phyloP scores from a whole-genome alignment of 2,888 invertebrate genomes.

The Autographa pulchrina region DNA sequence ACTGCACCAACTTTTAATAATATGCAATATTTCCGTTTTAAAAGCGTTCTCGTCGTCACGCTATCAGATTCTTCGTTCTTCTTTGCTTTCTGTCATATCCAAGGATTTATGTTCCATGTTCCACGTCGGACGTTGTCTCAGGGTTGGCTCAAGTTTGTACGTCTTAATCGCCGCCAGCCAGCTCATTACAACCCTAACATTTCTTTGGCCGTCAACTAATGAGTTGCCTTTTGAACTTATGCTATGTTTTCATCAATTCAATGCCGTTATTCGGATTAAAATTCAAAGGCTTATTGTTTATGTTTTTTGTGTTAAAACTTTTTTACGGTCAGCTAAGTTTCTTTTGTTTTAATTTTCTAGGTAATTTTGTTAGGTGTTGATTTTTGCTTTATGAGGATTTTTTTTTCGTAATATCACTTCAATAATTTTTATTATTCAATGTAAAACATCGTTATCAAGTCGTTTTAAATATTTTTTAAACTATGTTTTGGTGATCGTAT shows the following conservation, averaged over 20 bases:
- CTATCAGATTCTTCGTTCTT: neutral
- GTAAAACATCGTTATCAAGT: too few relatives aligned
- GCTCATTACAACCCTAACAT: conserved; percentile 81
- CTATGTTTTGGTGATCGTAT: too few relatives aligned
- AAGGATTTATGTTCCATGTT: conserved; percentile 51
- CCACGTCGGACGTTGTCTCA: conserved; percentile 71
- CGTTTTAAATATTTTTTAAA: too few relatives aligned
- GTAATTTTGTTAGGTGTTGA: conserved; percentile 30
- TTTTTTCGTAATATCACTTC: too few relatives aligned
- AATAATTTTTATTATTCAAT: too few relatives aligned
- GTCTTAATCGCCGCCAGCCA: conserved; percentile 83
- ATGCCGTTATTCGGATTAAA: conserved; percentile 57
- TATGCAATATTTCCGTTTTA: neutral
- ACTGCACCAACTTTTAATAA: neutral
- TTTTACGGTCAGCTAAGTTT: conserved; percentile 30
- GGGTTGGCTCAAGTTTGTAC: conserved; percentile 79
- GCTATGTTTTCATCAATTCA: conserved; percentile 65
- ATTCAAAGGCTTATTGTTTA: conserved; percentile 66
- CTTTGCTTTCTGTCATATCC: conserved; percentile 50
- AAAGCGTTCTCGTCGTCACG: neutral
- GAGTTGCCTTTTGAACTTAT: conserved; percentile 78
- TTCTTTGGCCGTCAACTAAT: conserved; percentile 80
- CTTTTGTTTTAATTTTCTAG: conserved; percentile 23
- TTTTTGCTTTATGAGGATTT: conserved; percentile 3
- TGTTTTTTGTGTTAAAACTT: conserved; percentile 49